Evolutionary conservation across 2,888 invertebrate species (phyloP).

Genomic region (Ommatoiulus sabulosus): DNA sequence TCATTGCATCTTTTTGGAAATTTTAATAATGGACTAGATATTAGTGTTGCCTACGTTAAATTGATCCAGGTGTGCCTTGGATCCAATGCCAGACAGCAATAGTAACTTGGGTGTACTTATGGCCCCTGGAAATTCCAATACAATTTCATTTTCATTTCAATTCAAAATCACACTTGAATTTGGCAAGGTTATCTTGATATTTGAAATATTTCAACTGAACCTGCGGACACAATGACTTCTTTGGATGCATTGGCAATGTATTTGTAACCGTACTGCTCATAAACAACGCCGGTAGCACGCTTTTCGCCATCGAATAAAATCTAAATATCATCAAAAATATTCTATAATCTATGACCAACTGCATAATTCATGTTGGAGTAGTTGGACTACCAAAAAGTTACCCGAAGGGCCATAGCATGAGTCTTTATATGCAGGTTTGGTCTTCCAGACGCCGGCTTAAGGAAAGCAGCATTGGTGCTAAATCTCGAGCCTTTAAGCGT

Average conservation of each 20-base stretch:
- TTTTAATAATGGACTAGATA: neutral
- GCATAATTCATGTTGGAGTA: no score
- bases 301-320: conserved; percentile 53
- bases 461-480: conserved; percentile 88
- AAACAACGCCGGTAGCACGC: conserved; percentile 55
- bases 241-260: conserved; percentile 53
- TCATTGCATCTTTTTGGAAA: no score
- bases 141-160: neutral
- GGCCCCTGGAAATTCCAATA: neutral
- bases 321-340: neutral
- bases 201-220: neutral
- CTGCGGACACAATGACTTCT: conserved; percentile 58
- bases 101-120: conserved; percentile 47
- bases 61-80: neutral
- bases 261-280: conserved; percentile 40
- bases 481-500: conserved; percentile 89
- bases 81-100: conserved; percentile 59
- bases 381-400: neutral
- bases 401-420: conserved; percentile 81
- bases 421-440: conserved; percentile 87
- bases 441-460: conserved; percentile 82
- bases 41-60: neutral
- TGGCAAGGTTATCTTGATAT: neutral
- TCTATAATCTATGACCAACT: neutral
- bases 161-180: neutral